Evolutionary conservation across 2,888 invertebrate genomes (phyloP), one percentile per base, ranked within the genome.

Genomic region (Eilema griseolum): DNA sequence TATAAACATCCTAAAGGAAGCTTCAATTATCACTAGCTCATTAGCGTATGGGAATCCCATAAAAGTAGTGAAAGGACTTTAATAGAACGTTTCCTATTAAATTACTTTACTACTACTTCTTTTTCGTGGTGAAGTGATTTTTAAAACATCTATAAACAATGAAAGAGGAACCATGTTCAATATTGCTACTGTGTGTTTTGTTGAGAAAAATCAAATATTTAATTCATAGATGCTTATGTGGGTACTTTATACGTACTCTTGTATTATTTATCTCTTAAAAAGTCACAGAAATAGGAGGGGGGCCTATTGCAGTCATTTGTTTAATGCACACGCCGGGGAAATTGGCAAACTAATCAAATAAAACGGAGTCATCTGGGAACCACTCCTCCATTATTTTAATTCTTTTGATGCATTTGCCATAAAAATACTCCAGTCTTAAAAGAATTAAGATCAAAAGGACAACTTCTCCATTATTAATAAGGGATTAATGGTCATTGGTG

Each of bases 21-120:
- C 86, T 73, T 86, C 87, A 84, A 91, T 91, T 91, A 92, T 88
- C 92, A 87, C 89, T 65, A 63, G 64, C 89, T 91, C 90, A 92
- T 93, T 93, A 93, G 85, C 79, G 85, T 71, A 77, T 82, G 83
- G 80, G 88, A 88, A 86, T 86, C 83, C 84, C 86, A 90, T 88
- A 90, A 88, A 88, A 89, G n/a, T 79, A 82, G 82, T 84, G 82
- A 83, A 85, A 80, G 75, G 77, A 74, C 77, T 82, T 76, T 79
- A 84, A 67, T 77, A 81, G 72, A 72, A 79, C 77, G 72, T 73
- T 85, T 88, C 86, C 86, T 79, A 72, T 71, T 75, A 74, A 77
- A 74, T 74, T 57, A 65, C 72, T 77, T 74, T 74, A 75, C 56
- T 72, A 41, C 28, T 37, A 37, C 26, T 67, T 46, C 37, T 66